Base-by-base conservation (phyloP, 2,113 vertebrate species). In the Neomonachus schauinslandi region DNA sequence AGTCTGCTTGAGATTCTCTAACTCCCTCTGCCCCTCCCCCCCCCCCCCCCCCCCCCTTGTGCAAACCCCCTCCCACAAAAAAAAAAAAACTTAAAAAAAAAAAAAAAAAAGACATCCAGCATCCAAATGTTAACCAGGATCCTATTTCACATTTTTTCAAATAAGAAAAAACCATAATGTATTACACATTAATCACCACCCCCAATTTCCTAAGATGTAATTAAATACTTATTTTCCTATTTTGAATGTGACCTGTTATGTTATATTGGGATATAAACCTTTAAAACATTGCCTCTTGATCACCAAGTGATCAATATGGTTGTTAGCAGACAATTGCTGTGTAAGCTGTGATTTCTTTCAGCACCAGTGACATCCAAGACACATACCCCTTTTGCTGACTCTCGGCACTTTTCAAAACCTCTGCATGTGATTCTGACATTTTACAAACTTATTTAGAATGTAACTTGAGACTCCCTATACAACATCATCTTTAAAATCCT, bases 321-420 rank as follows among this genome's bases (percentile, higher is more conserved):
- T 74, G 10, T 85, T 67, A 55, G 82, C 42, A 67, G 81, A 72
- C 51, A 94, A 90, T 0, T 94, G 74, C 33, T 80, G 81, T 31
- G 33, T 61, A 81, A 74, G 39, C 39, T 46, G 36, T 65, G 72
- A 85, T 79, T 33, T 49, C 53, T 91, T 65, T 81, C 0, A n/a
- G 53, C 49, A 90, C 26, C 21, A 67, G 24, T n/a, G 86, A 61
- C 5, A 36, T 24, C 81, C 53, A 91, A 82, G 36, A 26, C 0
- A 49, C 36, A 79, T 1, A n/a, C 36, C n/a, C n/a, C n/a, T 59
- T 93, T 26, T 33, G 42, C 46, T 55, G 39, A 55, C 51, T 87
- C 67, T 96, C 22, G 69, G 88, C 33, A 91, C 53, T 77, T 94
- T 95, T 81, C 31, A 93, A 82, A 95, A 80, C 15, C 46, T 61